Percentiles rank a stretch among this genome's conserved stretches.
These are phyloP conservation scores for Taurulus bubalis DNA, from an alignment of 2,113 vertebrate species.

Conservation along the genomic window DNA sequence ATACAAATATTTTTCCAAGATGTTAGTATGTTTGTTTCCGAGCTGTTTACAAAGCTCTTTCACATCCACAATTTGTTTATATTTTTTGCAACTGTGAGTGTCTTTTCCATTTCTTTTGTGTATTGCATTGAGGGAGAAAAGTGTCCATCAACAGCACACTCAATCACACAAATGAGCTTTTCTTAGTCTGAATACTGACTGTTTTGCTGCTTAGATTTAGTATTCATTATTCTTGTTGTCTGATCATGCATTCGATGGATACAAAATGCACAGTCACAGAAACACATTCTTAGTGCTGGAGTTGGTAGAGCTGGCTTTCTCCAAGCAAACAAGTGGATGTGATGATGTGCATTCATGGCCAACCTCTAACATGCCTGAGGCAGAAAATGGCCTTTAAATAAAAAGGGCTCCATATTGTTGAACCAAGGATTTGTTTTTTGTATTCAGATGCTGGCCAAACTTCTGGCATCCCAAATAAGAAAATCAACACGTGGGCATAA, in stretches of 20 bases:
- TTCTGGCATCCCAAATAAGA: constrained; percentile 59
- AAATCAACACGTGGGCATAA: constrained; percentile 44
- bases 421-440: constrained; percentile 48
- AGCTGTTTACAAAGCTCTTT: background rate
- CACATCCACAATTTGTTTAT: background rate
- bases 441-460: constrained; percentile 45
- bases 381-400: constrained; percentile 57
- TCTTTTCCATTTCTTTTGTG: background rate
- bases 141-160: background rate
- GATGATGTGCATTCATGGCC: constrained; percentile 65
- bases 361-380: constrained; percentile 58
- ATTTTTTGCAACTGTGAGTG: background rate
- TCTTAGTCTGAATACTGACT: background rate
- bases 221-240: constrained; percentile 2
- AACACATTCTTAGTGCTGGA: background rate
- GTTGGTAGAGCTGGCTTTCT: constrained; percentile 20
- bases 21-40: background rate
- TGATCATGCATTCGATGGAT: constrained; percentile 15
- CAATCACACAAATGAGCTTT: background rate
- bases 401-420: constrained; percentile 46
- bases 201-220: constrained; percentile 5
- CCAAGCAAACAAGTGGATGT: constrained; percentile 56
- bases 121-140: background rate
- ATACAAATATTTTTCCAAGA: background rate
- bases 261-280: constrained; percentile 51